Percentiles rank a stretch among this genome's conserved stretches.
These are phyloP conservation scores for Diplolepis rosae DNA, from an alignment of 2,888 invertebrate genomes.

Conservation along the genomic window DNA sequence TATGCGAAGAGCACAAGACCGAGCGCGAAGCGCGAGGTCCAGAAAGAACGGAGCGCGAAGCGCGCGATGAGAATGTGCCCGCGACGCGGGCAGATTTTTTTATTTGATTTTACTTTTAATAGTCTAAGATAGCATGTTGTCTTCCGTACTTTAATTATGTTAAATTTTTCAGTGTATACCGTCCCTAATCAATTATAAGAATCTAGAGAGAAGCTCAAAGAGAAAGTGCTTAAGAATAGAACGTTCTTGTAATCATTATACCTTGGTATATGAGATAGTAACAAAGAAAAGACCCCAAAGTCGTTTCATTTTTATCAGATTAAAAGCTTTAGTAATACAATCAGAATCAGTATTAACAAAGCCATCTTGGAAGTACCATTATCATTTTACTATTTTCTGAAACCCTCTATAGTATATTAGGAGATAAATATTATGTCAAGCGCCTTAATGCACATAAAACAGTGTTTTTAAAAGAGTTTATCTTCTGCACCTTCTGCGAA, in stretches of 20 bases:
- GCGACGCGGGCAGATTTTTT: no score
- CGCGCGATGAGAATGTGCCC: no score
- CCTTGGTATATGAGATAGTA: slow-evolving; percentile 8
- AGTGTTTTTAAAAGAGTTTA: no score
- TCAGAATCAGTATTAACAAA: slow-evolving; percentile 2
- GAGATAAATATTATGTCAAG: no score
- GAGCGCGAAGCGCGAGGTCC: no score
- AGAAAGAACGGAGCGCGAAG: no score
- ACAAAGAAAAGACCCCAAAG: slow-evolving; percentile 14
- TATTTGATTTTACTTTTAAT: no score
- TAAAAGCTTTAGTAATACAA: slow-evolving; percentile 27
- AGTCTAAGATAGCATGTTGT: no score
- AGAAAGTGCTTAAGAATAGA: background rate
- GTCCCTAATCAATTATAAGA: background rate
- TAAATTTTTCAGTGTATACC: background rate
- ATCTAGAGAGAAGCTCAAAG: background rate
- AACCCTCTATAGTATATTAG: background rate
- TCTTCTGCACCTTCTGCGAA: no score
- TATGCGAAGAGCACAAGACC: no score
- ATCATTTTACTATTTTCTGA: background rate
- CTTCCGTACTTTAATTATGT: background rate
- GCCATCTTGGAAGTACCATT: slow-evolving; percentile 5
- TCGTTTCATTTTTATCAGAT: slow-evolving; percentile 12
- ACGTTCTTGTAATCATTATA: slow-evolving; percentile 16
- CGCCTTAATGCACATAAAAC: no score